A percentile compares a stretch with the other conserved stretches of the same genome.
phyloP scores from a whole-genome alignment of 2,113 vertebrate species.

The Plestiodon gilberti region DNA sequence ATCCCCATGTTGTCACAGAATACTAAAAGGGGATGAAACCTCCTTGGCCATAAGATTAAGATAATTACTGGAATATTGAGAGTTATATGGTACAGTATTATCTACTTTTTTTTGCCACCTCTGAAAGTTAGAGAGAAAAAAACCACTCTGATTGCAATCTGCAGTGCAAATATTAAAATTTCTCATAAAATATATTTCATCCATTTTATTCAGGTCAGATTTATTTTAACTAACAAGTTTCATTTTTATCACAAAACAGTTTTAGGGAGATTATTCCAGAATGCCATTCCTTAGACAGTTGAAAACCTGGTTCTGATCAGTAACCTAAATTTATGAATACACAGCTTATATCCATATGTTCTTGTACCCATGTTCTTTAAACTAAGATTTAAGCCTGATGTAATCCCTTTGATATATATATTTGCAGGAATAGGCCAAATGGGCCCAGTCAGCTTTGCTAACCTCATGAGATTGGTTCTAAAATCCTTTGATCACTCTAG shows the following conservation, averaged over 20 bases:
- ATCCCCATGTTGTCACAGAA: neutral
- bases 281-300: neutral
- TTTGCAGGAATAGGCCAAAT: neutral
- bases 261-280: neutral
- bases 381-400: neutral
- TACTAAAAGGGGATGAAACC: neutral
- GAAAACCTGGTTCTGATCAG: slow-evolving; percentile 15
- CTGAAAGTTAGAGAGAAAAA: neutral
- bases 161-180: neutral
- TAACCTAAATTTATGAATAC: slow-evolving; percentile 6
- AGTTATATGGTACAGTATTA: too few relatives aligned
- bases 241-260: neutral
- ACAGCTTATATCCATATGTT: neutral
- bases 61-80: neutral
- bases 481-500: slow-evolving; percentile 14
- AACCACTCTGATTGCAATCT: neutral
- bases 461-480: slow-evolving; percentile 2
- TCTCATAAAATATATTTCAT: neutral
- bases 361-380: neutral
- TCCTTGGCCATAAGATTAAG: neutral
- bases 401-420: slow-evolving; percentile 8
- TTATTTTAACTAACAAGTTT: neutral
- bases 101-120: neutral
- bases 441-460: neutral
- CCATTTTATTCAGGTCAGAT: neutral